phyloP scores from a whole-genome alignment of 2,113 vertebrate genomes.

The Scortum barcoo region DNA sequence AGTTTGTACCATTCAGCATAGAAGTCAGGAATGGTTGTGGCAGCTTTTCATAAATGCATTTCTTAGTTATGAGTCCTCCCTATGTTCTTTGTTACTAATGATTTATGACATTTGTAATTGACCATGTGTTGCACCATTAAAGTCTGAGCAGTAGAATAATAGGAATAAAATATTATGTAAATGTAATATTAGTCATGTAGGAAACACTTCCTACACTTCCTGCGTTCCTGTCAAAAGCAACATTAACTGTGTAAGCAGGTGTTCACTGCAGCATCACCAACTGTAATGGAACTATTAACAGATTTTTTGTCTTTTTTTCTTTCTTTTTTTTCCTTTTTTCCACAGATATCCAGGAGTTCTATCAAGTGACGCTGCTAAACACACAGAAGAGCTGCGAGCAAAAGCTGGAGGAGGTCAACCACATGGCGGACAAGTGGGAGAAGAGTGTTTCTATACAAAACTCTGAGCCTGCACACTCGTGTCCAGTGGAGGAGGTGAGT shows the following conservation, averaged over 20 bases:
- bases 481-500: slow-evolving; percentile 83
- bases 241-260: too few species aligned
- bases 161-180: too few species aligned
- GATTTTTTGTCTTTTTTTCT: not conserved
- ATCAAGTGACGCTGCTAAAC: slow-evolving; percentile 93
- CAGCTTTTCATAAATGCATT: not conserved
- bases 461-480: slow-evolving; percentile 76
- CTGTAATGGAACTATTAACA: too few species aligned
- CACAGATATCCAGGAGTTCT: slow-evolving; percentile 97
- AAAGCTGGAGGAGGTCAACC: slow-evolving; percentile 92
- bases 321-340: slow-evolving; percentile 22
- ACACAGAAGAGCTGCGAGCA: slow-evolving; percentile 92
- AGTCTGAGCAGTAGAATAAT: too few species aligned
- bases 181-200: too few species aligned
- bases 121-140: not conserved
- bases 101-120: not conserved
- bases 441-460: slow-evolving; percentile 78
- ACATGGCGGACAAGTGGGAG: slow-evolving; percentile 92
- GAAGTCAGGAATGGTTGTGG: not conserved
- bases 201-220: too few species aligned
- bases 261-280: too few species aligned
- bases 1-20: not conserved
- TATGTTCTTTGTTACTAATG: not conserved
- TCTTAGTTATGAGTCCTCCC: not conserved
- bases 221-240: too few species aligned